phyloP scores from a whole-genome alignment of 2,888 invertebrate genomes.

The Tetragonisca angustula region DNA sequence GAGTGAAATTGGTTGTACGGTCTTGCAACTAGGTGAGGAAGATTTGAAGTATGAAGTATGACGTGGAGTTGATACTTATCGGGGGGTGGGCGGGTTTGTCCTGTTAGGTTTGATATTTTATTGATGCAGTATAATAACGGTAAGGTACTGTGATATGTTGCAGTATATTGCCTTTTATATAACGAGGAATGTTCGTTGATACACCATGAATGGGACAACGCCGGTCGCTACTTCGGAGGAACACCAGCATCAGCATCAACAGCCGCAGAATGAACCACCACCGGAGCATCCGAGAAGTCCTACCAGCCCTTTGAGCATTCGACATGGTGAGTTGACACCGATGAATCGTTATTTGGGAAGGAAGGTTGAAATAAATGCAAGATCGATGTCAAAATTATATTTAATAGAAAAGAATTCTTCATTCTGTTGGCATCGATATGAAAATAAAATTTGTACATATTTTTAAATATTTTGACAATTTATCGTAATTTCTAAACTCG shows the following conservation, averaged over 20 bases:
- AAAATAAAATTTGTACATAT: background rate
- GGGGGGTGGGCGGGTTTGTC: too few relatives aligned
- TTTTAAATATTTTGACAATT: background rate
- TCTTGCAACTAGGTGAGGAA: conserved; percentile 27
- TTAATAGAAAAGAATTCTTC: conserved; percentile 24
- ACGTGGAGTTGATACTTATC: background rate
- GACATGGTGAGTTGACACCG: conserved; percentile 78
- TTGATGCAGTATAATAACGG: conserved; percentile 3
- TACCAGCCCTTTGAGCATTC: conserved; percentile 80
- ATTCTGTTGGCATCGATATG: background rate
- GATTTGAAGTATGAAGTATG: background rate
- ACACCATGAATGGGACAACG: conserved; percentile 80
- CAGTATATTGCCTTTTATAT: conserved; percentile 28
- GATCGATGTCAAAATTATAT: background rate
- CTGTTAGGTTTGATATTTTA: background rate
- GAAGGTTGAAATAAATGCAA: background rate
- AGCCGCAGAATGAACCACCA: conserved; percentile 78
- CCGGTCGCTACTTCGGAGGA: conserved; percentile 79
- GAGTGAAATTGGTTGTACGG: background rate
- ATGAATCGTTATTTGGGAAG: background rate
- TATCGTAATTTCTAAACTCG: background rate
- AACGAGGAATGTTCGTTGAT: conserved; percentile 31
- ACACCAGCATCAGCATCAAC: conserved; percentile 78
- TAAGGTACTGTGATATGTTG: conserved; percentile 30
- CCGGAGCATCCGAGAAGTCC: conserved; percentile 82